phyloP scores from a whole-genome alignment of 2,888 invertebrate genomes.

The Lithophane ornitopus region DNA sequence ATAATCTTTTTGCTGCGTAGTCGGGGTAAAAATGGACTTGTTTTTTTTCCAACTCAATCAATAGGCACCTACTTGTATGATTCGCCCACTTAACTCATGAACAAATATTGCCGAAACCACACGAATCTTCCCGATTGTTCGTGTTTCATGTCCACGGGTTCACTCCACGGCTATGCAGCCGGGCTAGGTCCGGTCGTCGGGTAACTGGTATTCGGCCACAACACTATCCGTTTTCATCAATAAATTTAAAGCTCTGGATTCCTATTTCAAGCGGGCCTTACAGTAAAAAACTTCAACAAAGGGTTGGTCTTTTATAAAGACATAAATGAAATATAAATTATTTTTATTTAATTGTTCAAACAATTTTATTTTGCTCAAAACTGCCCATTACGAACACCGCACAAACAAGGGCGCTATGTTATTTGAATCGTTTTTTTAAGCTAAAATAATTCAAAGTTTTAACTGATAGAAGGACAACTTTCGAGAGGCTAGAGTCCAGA shows the following conservation, averaged over 20 bases:
- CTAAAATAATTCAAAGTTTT: constrained; percentile 6
- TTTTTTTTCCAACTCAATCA: neutral
- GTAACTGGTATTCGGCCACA: neutral
- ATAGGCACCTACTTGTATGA: neutral
- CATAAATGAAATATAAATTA: neutral
- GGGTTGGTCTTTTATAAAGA: neutral
- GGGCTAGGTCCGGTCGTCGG: neutral
- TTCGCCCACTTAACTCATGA: neutral
- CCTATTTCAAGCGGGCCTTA: neutral
- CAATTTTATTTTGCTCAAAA: neutral
- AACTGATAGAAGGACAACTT: neutral
- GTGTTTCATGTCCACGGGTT: neutral
- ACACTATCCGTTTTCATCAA: neutral
- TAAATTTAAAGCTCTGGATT: neutral
- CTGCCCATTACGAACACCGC: neutral
- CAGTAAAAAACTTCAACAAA: neutral
- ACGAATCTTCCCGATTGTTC: neutral
- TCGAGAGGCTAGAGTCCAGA: neutral
- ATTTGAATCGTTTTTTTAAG: neutral
- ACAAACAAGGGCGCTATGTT: neutral
- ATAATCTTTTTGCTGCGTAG: no score
- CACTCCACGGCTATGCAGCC: neutral
- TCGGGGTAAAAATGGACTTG: no score
- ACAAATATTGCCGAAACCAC: neutral
- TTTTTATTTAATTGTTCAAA: neutral